Evolutionary conservation across 2,113 vertebrate species (phyloP).

Genomic region (Recurvirostra avosetta): DNA sequence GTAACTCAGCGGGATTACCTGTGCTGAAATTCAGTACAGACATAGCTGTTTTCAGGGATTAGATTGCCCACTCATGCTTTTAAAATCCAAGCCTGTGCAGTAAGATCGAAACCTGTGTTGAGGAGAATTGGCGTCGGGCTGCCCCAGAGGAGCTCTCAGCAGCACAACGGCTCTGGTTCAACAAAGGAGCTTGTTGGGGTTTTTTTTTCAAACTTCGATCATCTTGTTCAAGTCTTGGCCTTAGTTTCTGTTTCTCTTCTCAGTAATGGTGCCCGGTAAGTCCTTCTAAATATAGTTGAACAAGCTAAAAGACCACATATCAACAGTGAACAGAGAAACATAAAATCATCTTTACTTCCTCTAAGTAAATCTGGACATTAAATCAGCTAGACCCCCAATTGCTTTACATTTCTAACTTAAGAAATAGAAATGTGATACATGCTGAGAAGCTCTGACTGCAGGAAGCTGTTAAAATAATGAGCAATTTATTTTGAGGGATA

Average conservation of each 20-base stretch:
- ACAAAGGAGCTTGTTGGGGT: neutral
- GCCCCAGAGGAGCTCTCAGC: neutral
- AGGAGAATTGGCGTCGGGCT: neutral
- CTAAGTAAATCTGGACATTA: neutral
- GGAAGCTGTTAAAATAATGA: conserved; percentile 50
- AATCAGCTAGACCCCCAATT: conserved; percentile 22
- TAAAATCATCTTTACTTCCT: neutral
- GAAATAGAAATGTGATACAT: conserved; percentile 18
- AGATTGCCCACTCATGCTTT: neutral
- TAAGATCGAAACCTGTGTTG: neutral
- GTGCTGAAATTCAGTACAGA: neutral
- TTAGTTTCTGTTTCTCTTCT: neutral
- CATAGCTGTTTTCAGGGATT: neutral
- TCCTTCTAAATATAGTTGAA: neutral
- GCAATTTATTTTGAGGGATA: conserved; percentile 14
- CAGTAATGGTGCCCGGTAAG: neutral
- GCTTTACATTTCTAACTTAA: conserved; percentile 38
- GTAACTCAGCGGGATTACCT: neutral
- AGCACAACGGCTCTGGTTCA: neutral
- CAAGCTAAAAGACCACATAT: neutral
- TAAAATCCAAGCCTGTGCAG: neutral
- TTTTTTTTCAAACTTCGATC: neutral
- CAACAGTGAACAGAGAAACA: neutral
- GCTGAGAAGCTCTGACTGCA: conserved; percentile 26
- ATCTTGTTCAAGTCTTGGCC: neutral